phyloP scores from a whole-genome alignment of 2,797 vertebrate genomes.

The Pelochelys cantorii region DNA sequence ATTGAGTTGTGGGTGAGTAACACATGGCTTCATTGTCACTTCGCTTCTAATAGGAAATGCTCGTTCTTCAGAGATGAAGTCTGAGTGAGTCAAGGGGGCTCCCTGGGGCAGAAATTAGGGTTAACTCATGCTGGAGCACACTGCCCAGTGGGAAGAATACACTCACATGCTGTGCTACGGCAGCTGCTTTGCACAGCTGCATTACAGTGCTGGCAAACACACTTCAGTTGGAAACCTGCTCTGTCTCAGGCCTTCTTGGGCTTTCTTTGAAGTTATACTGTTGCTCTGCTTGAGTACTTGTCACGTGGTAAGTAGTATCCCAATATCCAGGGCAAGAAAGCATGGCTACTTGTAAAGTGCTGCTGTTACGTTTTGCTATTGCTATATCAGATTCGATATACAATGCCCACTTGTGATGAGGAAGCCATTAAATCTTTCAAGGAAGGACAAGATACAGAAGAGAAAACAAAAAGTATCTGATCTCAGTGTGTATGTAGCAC shows the following conservation, averaged over 20 bases:
- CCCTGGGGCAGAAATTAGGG: neutral
- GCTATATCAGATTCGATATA: accelerated
- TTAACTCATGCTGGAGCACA: neutral
- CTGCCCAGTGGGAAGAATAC: accelerated
- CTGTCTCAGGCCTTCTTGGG: neutral
- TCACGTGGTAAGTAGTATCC: neutral
- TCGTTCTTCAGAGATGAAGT: neutral
- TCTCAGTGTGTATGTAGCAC: accelerated
- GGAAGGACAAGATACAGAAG: accelerated
- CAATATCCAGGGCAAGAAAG: accelerated
- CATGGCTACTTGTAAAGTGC: accelerated
- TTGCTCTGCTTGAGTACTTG: neutral
- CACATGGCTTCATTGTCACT: neutral
- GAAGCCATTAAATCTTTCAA: accelerated
- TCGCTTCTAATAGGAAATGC: neutral
- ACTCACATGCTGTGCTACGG: neutral
- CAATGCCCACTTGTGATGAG: neutral
- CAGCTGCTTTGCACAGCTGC: neutral
- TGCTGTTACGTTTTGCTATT: neutral
- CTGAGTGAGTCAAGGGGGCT: neutral
- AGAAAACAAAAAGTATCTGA: neutral
- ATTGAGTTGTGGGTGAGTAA: neutral
- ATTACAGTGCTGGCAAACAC: neutral
- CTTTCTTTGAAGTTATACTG: neutral
- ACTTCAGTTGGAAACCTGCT: neutral